These are phyloP conservation scores for Sclerodermus sp. DNA, from an alignment of 2,888 invertebrate genomes.

Conservation along the genomic window DNA sequence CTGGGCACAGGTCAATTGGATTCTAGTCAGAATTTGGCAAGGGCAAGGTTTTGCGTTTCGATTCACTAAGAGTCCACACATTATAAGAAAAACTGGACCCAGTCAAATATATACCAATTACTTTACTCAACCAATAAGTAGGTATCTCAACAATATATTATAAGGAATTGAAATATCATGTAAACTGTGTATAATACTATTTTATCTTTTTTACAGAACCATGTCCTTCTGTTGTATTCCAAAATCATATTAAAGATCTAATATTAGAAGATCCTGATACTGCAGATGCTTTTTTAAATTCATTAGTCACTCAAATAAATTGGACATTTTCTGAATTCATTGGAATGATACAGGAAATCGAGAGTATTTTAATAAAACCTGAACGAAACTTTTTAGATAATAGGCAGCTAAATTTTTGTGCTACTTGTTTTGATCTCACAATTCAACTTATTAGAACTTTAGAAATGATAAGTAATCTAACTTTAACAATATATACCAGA, in stretches of 20 bases:
- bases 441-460: conserved; percentile 76
- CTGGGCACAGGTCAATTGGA: conserved; percentile 85
- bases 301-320: conserved; percentile 78
- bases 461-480: conserved; percentile 75
- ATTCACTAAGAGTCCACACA: conserved; percentile 62
- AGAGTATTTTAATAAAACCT: conserved; percentile 64
- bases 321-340: conserved; percentile 90
- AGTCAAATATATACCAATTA: conserved; percentile 60
- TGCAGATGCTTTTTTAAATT: conserved; percentile 74
- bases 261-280: conserved; percentile 66
- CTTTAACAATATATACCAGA: conserved; percentile 69
- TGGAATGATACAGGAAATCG: conserved; percentile 80
- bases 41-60: conserved; percentile 81
- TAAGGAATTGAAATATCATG: not conserved
- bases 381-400: conserved; percentile 66
- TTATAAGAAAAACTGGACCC: conserved; percentile 55
- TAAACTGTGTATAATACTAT: not conserved
- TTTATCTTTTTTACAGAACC: conserved; percentile 61
- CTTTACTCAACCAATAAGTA: conserved; percentile 55
- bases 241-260: conserved; percentile 67
- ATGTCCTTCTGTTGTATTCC: conserved; percentile 69
- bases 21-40: conserved; percentile 81
- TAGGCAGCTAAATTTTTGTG: conserved; percentile 78
- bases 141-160: conserved; percentile 18
- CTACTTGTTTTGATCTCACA: conserved; percentile 81